These are phyloP conservation scores for Propithecus deckenii DNA, from an alignment of 2,797 vertebrate genomes.

Conservation along the genomic window DNA sequence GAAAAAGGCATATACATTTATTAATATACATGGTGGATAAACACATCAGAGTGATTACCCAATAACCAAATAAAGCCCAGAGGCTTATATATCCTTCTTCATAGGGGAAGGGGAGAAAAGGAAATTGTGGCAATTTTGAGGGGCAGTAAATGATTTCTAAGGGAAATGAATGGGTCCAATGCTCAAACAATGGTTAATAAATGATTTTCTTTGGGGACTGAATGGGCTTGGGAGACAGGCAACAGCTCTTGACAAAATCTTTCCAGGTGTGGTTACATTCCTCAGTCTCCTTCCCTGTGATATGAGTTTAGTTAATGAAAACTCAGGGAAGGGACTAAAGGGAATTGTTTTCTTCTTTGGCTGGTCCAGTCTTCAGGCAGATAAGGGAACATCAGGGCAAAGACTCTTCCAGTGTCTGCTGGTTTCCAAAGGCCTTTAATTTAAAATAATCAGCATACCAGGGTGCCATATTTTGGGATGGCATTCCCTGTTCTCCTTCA, in stretches of 20 bases:
- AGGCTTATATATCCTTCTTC: not conserved
- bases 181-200: not conserved
- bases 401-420: not conserved
- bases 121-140: not conserved
- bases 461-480: not conserved
- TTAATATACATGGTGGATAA: too few relatives aligned
- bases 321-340: not conserved
- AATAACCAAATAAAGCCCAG: too few relatives aligned
- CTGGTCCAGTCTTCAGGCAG: not conserved
- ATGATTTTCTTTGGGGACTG: not conserved
- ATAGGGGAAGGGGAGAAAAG: not conserved
- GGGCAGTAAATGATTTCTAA: not conserved
- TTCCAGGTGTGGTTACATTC: not conserved
- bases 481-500: not conserved
- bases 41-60: too few relatives aligned
- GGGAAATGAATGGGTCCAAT: not conserved
- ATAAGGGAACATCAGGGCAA: not conserved
- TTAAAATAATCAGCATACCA: not conserved
- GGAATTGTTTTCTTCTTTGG: not conserved
- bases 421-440: not conserved
- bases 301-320: not conserved
- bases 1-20: too few relatives aligned
- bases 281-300: not conserved
- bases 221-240: not conserved
- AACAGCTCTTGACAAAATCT: not conserved